Evolutionary conservation across 2,888 invertebrate genomes (phyloP), one percentile per base, ranked within the genome.

Genomic region (Dicyrtoma fusca): DNA sequence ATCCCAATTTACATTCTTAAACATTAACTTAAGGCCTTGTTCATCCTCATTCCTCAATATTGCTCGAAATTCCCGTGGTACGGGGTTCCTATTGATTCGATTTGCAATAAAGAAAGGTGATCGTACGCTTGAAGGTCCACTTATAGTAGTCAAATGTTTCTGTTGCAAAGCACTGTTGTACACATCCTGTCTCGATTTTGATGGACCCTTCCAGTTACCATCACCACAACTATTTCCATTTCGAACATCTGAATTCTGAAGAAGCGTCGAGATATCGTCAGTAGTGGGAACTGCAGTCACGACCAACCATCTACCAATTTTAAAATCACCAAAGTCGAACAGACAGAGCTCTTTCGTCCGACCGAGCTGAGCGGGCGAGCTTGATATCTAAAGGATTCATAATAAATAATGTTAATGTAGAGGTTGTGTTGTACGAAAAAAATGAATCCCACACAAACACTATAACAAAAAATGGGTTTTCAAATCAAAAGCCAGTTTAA

Each of bases 51-150:
- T 78, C 45, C 82, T 81, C 25, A 83, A 79, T 17, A 86, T 81
- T 0, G 84, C 80, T 81, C 85, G 83, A 34, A 86, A 81, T 45
- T 82, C 81, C 42, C 83, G 80, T 0, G 88, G 87, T 47, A 88
- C 81, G 34, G 81, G 79, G 77, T 85, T 87, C 76, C 65, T 82
- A 76, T 82, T 87, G 14, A 90, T 81, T 77, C 83, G 86, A 0
- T 86, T 84, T 13, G 87, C 84, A 23, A 89, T 81, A 84, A 93
- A 93, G 51, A 89, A 85, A 5, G 89, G 86, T 13, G 85, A 82
- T 74, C 84, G 86, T 1, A 79, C 77, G 0, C 85, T 81, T 65
- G 82, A 85, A 17, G 88, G 85, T 6, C 92, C 92, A 44, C 83
- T 83, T 55, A 87, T 82, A 34, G 82, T 73, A 1, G 78, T 75